Evolutionary conservation across 1,140 invertebrate species (phyloP).

Genomic region (Psix sp.): DNA sequence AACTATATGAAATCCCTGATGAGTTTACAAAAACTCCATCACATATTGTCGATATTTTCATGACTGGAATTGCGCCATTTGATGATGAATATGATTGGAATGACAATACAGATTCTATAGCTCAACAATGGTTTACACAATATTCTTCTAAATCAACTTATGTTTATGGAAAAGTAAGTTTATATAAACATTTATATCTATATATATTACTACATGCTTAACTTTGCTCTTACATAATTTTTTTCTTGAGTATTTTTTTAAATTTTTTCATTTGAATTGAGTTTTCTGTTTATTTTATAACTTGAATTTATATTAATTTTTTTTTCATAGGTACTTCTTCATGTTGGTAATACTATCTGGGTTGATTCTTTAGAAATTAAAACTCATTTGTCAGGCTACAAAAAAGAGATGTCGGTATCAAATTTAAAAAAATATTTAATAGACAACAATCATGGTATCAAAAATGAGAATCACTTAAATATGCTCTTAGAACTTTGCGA

Average conservation of each 20-base stretch:
- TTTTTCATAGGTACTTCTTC: slow-evolving; percentile 62
- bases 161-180: slow-evolving; percentile 61
- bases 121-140: slow-evolving; percentile 63
- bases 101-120: slow-evolving; percentile 47
- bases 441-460: slow-evolving; percentile 56
- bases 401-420: slow-evolving; percentile 54
- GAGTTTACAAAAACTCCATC: slow-evolving; percentile 59
- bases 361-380: slow-evolving; percentile 66
- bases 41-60: slow-evolving; percentile 68
- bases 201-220: slow-evolving; percentile 17
- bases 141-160: slow-evolving; percentile 54
- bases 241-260: slow-evolving; percentile 8
- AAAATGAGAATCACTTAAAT: slow-evolving; percentile 62
- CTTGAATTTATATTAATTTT: slow-evolving; percentile 19
- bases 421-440: slow-evolving; percentile 62
- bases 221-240: slow-evolving; percentile 13
- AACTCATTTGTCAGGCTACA: slow-evolving; percentile 61
- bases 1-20: slow-evolving; percentile 65
- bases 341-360: slow-evolving; percentile 71
- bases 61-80: slow-evolving; percentile 64
- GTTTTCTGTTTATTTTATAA: neutral
- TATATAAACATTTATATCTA: neutral
- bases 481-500: slow-evolving; percentile 56
- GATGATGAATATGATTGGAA: slow-evolving; percentile 73
- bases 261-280: too few species aligned